Conservation (phyloP, 1,140 invertebrate genomes). For the Agrypnia vestita region DNA sequence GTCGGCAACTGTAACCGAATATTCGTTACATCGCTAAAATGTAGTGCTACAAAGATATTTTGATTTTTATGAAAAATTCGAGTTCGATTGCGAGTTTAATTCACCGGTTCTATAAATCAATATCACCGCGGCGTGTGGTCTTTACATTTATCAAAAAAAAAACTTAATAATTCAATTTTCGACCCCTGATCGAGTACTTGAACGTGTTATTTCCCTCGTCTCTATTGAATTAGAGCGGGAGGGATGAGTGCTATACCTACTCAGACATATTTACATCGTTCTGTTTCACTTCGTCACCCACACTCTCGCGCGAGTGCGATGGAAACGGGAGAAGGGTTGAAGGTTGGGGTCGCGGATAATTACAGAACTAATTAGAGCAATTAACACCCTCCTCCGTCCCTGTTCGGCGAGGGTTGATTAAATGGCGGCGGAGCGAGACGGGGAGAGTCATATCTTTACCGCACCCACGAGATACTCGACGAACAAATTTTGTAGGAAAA, state of each 20-base stretch:
- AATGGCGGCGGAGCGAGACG: constrained; percentile 6
- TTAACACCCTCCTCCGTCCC: constrained; percentile 56
- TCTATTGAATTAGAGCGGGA: constrained; percentile 44
- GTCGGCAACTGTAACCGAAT: too few species aligned
- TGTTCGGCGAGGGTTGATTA: not conserved
- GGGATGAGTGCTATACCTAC: not conserved
- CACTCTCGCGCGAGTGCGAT: not conserved
- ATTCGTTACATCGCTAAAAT: too few species aligned
- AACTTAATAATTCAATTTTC: not conserved
- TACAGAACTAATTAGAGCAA: constrained; percentile 61
- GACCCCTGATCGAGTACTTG: constrained; percentile 8
- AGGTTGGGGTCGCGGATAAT: constrained; percentile 54
- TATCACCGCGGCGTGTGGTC: too few species aligned
- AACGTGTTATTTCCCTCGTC: constrained; percentile 34
- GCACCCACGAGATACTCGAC: constrained; percentile 34
- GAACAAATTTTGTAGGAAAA: constrained; percentile 38
- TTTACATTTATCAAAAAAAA: not conserved
- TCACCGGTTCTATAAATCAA: too few species aligned
- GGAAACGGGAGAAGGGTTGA: constrained; percentile 27
- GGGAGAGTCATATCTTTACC: constrained; percentile 37
- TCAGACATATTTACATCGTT: constrained; percentile 28
- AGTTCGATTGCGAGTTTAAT: too few species aligned
- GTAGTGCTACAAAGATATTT: too few species aligned
- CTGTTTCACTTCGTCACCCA: constrained; percentile 12
- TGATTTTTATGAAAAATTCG: too few species aligned